Evolutionary conservation across 2,888 invertebrate genomes (phyloP).

Genomic region (Apomyelois bistriatella): DNA sequence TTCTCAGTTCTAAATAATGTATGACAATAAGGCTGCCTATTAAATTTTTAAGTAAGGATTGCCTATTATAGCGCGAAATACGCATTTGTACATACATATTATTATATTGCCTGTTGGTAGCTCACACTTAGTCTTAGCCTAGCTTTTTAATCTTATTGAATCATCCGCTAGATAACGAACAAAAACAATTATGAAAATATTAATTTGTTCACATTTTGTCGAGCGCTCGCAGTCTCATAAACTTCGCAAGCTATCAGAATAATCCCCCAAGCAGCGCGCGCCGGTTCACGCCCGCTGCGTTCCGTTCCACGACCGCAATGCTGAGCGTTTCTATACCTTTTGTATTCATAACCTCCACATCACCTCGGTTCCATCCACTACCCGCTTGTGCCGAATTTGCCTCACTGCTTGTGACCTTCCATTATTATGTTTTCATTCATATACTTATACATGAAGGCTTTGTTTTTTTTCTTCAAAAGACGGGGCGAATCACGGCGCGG

Average conservation of each 20-base stretch:
- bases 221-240: neutral
- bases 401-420: slow-evolving; percentile 42
- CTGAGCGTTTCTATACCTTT: slow-evolving; percentile 52
- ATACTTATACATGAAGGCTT: neutral
- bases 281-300: slow-evolving; percentile 49
- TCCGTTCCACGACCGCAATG: slow-evolving; percentile 64
- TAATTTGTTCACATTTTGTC: slow-evolving; percentile 8
- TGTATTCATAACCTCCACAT: slow-evolving; percentile 65
- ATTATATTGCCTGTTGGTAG: too few relatives aligned
- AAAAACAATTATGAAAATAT: slow-evolving; percentile 1
- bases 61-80: too few relatives aligned
- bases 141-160: neutral
- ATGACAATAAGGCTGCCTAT: too few relatives aligned
- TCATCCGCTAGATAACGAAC: neutral
- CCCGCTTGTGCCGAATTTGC: slow-evolving; percentile 45
- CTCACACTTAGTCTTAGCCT: too few relatives aligned
- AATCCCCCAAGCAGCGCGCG: slow-evolving; percentile 37
- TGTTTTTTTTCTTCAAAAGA: neutral
- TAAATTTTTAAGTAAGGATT: too few relatives aligned
- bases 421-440: slow-evolving; percentile 16
- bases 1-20: too few relatives aligned
- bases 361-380: slow-evolving; percentile 43
- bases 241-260: slow-evolving; percentile 35
- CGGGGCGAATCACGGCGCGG: too few relatives aligned
- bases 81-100: too few relatives aligned